These are phyloP conservation scores for Stichopus chloronotus DNA, from an alignment of 35 echinoderm and acorn worm species.

Conservation along the genomic window DNA sequence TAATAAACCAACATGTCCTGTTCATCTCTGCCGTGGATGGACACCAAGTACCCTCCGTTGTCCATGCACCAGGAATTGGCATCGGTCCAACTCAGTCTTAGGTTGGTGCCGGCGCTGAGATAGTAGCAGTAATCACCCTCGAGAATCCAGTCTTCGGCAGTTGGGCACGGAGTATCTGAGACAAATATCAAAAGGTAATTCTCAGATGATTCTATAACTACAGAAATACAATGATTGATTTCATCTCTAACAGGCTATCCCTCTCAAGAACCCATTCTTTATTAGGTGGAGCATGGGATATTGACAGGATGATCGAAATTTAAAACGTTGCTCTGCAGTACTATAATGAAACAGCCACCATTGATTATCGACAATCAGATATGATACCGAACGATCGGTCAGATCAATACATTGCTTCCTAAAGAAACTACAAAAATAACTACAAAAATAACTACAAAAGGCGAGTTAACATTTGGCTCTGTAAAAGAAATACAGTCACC, in stretches of 20 bases:
- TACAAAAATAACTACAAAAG: no score
- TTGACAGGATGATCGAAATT: neutral
- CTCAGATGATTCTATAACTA: neutral
- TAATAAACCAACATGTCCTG: conserved; percentile 64
- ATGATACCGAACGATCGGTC: no score
- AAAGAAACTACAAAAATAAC: no score
- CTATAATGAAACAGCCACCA: no score
- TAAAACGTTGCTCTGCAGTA: neutral
- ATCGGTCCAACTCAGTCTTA: conserved; percentile 60
- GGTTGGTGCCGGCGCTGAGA: conserved; percentile 62
- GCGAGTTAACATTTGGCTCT: no score
- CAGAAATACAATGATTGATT: neutral
- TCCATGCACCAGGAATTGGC: conserved; percentile 80
- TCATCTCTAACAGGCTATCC: neutral
- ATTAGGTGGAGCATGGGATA: neutral
- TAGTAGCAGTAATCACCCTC: conserved; percentile 81
- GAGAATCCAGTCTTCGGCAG: conserved; percentile 72
- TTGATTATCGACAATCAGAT: no score
- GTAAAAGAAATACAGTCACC: no score
- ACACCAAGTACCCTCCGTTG: conserved; percentile 72
- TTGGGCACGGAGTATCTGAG: conserved; percentile 77
- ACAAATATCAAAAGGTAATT: neutral
- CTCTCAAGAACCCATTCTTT: neutral
- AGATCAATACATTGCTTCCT: no score
- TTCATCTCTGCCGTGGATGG: conserved; percentile 80